Base-by-base conservation (phyloP, 2,113 vertebrate species). In the Corvus hawaiiensis region DNA sequence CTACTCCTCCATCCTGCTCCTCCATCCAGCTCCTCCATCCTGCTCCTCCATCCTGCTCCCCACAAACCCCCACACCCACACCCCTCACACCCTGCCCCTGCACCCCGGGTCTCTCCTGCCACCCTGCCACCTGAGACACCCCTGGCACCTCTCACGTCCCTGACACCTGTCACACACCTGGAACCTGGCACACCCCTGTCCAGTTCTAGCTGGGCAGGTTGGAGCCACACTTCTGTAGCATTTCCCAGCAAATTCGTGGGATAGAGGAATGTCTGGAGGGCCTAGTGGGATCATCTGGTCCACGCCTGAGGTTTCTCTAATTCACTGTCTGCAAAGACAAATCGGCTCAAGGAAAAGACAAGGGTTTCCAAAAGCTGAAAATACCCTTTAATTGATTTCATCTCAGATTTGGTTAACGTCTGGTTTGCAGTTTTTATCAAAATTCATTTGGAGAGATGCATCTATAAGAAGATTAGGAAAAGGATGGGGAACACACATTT, bases 271-370 rank as follows among this genome's bases (percentile, higher is more conserved):
- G 5, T 6, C 52, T 26, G 62, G 14, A 39, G 37, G 10, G 18
- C 3, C 20, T 21, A 4, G 39, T 3, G n/a, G 9, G 30, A 22
- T 13, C 8, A 2, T 1, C n/a, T 23, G 19, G 6, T 18, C 9
- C 16, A 1, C 10, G 8, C 39, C 49, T 14, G n/a, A 28, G 10
- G 9, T 26, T 35, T 41, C 52, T 49, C 21, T 12, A 0, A 13
- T 30, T 51, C 12, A 7, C 35, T 30, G 5, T 7, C 71, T 75
- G 52, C 76, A 62, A 58, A 56, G 51, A 28, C 63, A 48, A 15
- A 16, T 0, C 5, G 13, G 7, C 21, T 59, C 62, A 32, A 20
- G 56, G 43, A 28, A n/a, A 23, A 66, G 35, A 35, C 21, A 41
- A 12, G 9, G 24, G 19, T 24, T 19, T 23, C 44, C 39, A 51